Evolutionary conservation across 2,113 vertebrate genomes (phyloP).

Genomic region (Phaethon lepturus): DNA sequence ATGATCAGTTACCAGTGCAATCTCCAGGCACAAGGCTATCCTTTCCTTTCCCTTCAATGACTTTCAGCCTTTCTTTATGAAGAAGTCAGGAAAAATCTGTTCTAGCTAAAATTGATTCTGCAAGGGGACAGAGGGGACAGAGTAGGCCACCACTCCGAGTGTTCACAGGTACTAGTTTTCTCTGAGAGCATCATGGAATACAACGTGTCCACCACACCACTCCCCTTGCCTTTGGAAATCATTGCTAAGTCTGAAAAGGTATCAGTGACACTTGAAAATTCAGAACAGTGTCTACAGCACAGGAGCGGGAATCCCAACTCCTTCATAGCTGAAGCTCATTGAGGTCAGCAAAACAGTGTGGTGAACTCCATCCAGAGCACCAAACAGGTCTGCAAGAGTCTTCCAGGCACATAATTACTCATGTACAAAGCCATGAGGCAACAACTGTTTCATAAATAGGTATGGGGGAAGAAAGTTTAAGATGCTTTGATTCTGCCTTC

Average conservation of each 20-base stretch:
- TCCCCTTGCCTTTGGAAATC: background rate
- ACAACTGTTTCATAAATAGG: background rate
- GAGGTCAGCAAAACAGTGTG: background rate
- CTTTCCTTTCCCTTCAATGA: background rate
- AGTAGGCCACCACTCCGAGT: background rate
- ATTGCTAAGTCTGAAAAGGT: background rate
- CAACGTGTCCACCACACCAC: rapidly evolving
- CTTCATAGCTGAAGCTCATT: background rate
- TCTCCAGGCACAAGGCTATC: background rate
- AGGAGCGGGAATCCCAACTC: background rate
- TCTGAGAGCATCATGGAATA: background rate
- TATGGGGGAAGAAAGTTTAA: background rate
- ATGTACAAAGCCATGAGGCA: background rate
- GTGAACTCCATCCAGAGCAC: background rate
- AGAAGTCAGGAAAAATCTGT: background rate
- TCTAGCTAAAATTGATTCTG: background rate
- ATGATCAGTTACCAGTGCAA: background rate
- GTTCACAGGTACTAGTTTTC: background rate
- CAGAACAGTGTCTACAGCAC: background rate
- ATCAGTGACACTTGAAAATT: background rate
- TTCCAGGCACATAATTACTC: background rate
- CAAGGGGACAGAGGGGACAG: rapidly evolving
- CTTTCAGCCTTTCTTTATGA: background rate
- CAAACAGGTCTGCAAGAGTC: background rate
- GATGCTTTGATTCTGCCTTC: background rate